Conservation (phyloP, 2,888 invertebrate genomes). For the Clitarchus hookeri region DNA sequence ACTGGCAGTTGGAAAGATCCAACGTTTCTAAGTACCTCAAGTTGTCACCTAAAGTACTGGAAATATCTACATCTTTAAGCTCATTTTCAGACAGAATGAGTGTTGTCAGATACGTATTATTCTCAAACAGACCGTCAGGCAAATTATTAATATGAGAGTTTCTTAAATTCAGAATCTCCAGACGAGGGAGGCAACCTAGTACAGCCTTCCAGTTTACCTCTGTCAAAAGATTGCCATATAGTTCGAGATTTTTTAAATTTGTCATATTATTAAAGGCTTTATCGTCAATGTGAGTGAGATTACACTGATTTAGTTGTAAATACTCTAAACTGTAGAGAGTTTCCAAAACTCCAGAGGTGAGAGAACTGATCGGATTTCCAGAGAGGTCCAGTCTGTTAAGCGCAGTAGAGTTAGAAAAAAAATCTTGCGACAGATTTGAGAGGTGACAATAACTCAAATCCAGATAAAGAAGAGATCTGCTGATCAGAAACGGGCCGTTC, state of each 20-base stretch:
- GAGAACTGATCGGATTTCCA: conserved; percentile 64
- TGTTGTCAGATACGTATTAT: conserved; percentile 66
- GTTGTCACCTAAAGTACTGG: conserved; percentile 66
- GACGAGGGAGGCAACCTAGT: conserved; percentile 62
- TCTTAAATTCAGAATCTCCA: conserved; percentile 67
- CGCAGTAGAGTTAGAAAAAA: conserved; percentile 69
- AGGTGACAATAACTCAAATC: conserved; percentile 70
- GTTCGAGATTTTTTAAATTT: conserved; percentile 67
- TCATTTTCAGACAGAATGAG: conserved; percentile 69
- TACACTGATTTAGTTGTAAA: conserved; percentile 68
- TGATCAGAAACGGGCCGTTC: conserved; percentile 68
- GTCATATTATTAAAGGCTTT: conserved; percentile 62
- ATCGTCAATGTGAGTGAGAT: conserved; percentile 62
- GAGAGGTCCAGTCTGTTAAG: conserved; percentile 72
- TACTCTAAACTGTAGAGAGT: conserved; percentile 68
- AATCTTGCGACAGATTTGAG: conserved; percentile 62
- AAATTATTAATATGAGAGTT: conserved; percentile 65
- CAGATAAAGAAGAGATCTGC: conserved; percentile 67
- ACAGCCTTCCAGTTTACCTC: conserved; percentile 65
- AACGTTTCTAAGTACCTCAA: conserved; percentile 67
- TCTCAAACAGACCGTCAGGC: conserved; percentile 67
- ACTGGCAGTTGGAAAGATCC: conserved; percentile 70
- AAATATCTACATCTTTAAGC: conserved; percentile 66
- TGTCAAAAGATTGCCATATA: conserved; percentile 63
- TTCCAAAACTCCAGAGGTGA: conserved; percentile 65